Evolutionary conservation across 2,797 vertebrate genomes (phyloP).

Genomic region (Heliangelus exortis): DNA sequence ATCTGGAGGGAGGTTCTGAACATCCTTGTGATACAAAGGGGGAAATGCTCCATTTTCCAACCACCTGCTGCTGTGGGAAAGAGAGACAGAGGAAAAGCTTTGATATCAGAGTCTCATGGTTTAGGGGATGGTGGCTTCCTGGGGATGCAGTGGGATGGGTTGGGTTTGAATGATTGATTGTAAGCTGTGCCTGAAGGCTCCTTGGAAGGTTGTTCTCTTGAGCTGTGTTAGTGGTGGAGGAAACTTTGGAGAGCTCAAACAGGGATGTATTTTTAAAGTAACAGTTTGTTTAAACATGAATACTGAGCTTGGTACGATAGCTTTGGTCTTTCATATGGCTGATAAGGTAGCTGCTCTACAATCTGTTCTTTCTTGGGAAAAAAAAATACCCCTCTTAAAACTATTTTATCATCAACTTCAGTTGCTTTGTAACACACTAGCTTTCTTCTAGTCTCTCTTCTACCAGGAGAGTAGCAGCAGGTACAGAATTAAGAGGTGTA

Average conservation of each 20-base stretch:
- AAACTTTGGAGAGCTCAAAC: background rate
- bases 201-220: background rate
- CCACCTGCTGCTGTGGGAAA: background rate
- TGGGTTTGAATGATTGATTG: background rate
- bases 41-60: background rate
- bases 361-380: background rate
- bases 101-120: no score
- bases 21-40: background rate
- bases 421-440: rapidly evolving
- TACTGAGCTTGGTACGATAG: background rate
- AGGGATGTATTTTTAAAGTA: background rate
- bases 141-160: background rate
- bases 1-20: background rate
- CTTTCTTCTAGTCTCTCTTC: rapidly evolving
- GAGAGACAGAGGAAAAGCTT: background rate
- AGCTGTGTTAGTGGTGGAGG: rapidly evolving
- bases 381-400: background rate
- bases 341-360: background rate
- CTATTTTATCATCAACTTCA: rapidly evolving
- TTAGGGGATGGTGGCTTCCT: background rate
- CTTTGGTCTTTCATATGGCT: background rate
- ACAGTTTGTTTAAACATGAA: background rate
- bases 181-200: background rate
- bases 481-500: background rate
- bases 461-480: rapidly evolving